These are phyloP conservation scores for Acrobasis suavella DNA, from an alignment of 2,888 invertebrate genomes.

Conservation along the genomic window DNA sequence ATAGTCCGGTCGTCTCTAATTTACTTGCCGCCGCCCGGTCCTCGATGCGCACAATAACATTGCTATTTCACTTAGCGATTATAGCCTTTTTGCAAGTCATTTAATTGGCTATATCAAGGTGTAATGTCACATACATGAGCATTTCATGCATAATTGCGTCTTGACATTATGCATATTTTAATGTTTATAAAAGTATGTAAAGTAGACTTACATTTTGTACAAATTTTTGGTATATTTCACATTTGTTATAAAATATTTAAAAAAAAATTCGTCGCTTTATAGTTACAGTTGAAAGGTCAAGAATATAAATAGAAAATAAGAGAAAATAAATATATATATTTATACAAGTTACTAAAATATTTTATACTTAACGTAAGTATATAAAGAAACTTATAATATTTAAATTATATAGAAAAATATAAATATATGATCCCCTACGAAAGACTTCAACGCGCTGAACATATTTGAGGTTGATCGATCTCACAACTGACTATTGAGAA, in stretches of 20 bases:
- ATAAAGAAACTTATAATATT: not conserved
- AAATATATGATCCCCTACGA: conserved; percentile 30
- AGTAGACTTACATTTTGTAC: too few species aligned
- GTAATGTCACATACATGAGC: conserved; percentile 1
- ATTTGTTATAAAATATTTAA: too few species aligned
- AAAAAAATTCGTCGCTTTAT: too few species aligned
- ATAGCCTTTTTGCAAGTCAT: conserved; percentile 26
- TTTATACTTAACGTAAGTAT: too few species aligned
- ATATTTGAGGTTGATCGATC: not conserved
- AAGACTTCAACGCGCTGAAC: conserved; percentile 66
- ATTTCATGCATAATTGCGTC: not conserved
- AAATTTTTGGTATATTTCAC: too few species aligned
- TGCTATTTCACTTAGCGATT: conserved; percentile 42
- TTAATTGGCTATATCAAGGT: conserved; percentile 14
- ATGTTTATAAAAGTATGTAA: not conserved
- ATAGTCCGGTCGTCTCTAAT: conserved; percentile 76
- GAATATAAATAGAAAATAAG: too few species aligned
- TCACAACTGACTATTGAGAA: not conserved
- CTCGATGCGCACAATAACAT: conserved; percentile 59
- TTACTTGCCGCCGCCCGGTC: conserved; percentile 63
- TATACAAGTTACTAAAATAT: too few species aligned
- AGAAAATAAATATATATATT: too few species aligned
- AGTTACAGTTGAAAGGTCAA: too few species aligned
- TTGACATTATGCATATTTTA: not conserved
- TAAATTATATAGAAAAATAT: too few species aligned